Evolutionary conservation across 2,113 vertebrate species (phyloP), one percentile per base, ranked within the genome.

Genomic region (Axis porcinus): DNA sequence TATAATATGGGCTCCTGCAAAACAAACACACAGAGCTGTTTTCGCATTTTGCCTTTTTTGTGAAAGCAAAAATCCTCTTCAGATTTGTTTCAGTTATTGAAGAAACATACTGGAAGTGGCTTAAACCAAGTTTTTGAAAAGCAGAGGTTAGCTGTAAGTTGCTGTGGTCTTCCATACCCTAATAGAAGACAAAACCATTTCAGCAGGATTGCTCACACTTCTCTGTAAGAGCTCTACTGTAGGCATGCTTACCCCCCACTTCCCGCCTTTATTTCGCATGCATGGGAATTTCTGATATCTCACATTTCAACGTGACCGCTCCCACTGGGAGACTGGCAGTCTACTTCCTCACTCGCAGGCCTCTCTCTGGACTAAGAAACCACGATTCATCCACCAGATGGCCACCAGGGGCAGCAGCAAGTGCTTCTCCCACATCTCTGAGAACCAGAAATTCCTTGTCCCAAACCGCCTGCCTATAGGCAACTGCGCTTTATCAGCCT

Each of bases 391-490:
- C 70, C 19, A 58, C 21, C 43, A 43, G 30, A 74, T 62, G 58
- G 30, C 33, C 57, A 28, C 85, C 11, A 57, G 89, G 89, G 89
- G 55, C 79, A 86, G 67, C 16, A 57, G 45, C n/a, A 76, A 86
- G 28, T 5, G 11, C 25, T n/a, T 76, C n/a, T 79, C 57, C 40
- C n/a, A 5, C 27, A 27, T 86, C 45, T 2, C 50, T 8, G 36
- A 15, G 47, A 45, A 90, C 45, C n/a, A 10, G 14, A 45, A 40
- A 23, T 21, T 36, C 40, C 30, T 19, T 47, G 60, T 85, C 27
- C 36, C 7, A 25, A 86, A 8, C 13, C 5, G 2, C 45, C 8
- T 54, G n/a, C 43, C 45, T 6, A 8, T 5, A n/a, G 19, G 4
- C 36, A 43, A 43, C 12, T 40, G 45, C 58, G 14, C 13, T 81